Evolutionary conservation across 2,888 invertebrate species (phyloP).

Genomic region (Aethes cnicana): DNA sequence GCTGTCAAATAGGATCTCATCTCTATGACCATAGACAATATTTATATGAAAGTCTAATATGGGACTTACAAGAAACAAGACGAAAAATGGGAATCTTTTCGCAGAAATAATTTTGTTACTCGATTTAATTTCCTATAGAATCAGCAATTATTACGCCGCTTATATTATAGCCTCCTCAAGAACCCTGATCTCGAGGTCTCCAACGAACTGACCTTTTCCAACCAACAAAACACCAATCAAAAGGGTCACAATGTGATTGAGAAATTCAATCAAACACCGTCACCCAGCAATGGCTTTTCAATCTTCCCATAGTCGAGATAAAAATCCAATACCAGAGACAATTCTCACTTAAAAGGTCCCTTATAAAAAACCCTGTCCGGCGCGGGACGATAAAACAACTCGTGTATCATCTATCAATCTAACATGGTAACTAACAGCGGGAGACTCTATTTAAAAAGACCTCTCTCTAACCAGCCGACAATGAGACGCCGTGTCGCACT

Average conservation of each 20-base stretch:
- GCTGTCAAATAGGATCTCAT: too few relatives aligned
- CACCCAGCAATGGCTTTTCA: constrained; percentile 43
- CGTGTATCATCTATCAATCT: constrained; percentile 76
- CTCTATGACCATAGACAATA: too few relatives aligned
- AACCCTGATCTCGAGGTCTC: too few relatives aligned
- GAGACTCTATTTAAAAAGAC: constrained; percentile 65
- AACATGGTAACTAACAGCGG: constrained; percentile 66
- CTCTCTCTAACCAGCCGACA: constrained; percentile 39
- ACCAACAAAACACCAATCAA: constrained; percentile 20
- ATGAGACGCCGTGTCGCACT: constrained; percentile 30
- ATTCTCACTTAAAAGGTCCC: constrained; percentile 69
- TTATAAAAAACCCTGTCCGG: constrained; percentile 54
- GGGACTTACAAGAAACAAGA: too few relatives aligned
- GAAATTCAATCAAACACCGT: constrained; percentile 33
- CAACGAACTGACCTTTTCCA: constrained; percentile 18
- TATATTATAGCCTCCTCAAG: too few relatives aligned
- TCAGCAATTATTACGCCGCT: too few relatives aligned
- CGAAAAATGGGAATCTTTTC: too few relatives aligned
- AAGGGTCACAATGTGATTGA: constrained; percentile 28
- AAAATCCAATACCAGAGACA: constrained; percentile 72
- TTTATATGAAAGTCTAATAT: too few relatives aligned
- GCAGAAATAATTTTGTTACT: too few relatives aligned
- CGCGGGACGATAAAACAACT: constrained; percentile 51
- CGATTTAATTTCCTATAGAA: too few relatives aligned
- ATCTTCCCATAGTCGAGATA: constrained; percentile 52